phyloP scores from a whole-genome alignment of 1,140 invertebrate genomes.

The Diploscapter pachys region DNA sequence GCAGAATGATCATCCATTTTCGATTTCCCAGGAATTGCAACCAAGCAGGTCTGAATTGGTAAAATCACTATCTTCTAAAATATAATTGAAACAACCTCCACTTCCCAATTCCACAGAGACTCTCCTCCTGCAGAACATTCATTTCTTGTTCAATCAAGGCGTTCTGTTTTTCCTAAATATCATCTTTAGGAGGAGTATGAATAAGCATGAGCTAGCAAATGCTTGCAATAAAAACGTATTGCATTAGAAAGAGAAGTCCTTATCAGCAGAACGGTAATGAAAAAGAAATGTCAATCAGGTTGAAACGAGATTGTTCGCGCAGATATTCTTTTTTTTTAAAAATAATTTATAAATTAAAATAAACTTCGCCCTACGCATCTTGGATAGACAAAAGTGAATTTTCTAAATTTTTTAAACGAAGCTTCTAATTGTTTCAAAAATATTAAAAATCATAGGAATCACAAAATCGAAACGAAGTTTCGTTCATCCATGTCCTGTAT shows the following conservation, averaged over 20 bases:
- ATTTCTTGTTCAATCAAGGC: conserved; percentile 57
- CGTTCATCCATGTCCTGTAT: no score
- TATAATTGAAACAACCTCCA: conserved; percentile 40
- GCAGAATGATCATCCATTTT: conserved; percentile 77
- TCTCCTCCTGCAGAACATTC: conserved; percentile 49
- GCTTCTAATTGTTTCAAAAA: no score
- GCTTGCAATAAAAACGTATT: neutral
- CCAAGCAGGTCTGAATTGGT: conserved; percentile 65
- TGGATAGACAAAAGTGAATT: no score
- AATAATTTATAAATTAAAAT: no score
- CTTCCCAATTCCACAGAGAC: conserved; percentile 46
- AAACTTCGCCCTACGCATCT: no score
- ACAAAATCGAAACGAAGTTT: no score
- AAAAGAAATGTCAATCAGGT: neutral
- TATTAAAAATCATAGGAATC: no score
- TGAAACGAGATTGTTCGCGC: neutral
- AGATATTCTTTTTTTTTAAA: no score
- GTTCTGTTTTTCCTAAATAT: conserved; percentile 43
- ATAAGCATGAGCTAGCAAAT: neutral
- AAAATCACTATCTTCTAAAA: conserved; percentile 5
- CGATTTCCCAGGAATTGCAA: conserved; percentile 73
- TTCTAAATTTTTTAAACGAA: no score
- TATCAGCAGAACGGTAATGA: neutral
- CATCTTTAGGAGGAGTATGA: neutral
- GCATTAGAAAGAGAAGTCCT: neutral